Conservation (phyloP, 30 jellyfish, hydroid and myxozoan species). For the Cassiopea andromeda region DNA sequence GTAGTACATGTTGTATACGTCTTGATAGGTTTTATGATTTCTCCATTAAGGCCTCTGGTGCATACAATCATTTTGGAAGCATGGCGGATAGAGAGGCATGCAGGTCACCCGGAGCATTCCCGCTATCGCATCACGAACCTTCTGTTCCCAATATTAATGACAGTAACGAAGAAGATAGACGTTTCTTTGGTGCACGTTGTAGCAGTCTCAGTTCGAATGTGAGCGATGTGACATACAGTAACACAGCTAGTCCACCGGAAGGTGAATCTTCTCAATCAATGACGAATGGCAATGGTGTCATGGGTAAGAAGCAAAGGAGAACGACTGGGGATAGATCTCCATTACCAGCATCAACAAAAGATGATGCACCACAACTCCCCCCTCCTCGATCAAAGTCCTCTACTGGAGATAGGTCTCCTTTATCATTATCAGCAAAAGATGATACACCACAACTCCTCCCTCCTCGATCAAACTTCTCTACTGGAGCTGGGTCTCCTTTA, state of each 20-base stretch:
- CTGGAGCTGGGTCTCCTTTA: background rate
- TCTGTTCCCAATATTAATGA: slow-evolving; percentile 53
- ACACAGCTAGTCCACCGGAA: slow-evolving; percentile 60
- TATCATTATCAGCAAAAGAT: slow-evolving; percentile 27
- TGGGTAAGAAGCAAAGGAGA: slow-evolving; percentile 60
- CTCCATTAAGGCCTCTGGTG: slow-evolving; percentile 25
- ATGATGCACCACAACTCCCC: slow-evolving; percentile 66
- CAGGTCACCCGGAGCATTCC: slow-evolving; percentile 43
- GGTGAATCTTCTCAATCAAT: slow-evolving; percentile 11
- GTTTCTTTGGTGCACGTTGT: slow-evolving; percentile 30
- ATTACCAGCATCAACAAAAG: slow-evolving; percentile 7
- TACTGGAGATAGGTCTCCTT: background rate
- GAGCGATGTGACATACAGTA: slow-evolving; percentile 40
- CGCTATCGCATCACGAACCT: slow-evolving; percentile 53
- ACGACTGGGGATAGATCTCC: slow-evolving; percentile 46
- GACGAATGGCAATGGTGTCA: slow-evolving; percentile 42
- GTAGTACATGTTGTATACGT: background rate
- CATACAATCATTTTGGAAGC: slow-evolving; percentile 42
- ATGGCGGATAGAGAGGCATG: slow-evolving; percentile 35
- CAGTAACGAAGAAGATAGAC: slow-evolving; percentile 19
- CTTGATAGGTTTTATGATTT: background rate
- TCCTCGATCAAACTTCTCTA: slow-evolving; percentile 18
- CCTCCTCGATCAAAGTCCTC: slow-evolving; percentile 30
- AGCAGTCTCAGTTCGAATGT: slow-evolving; percentile 42
- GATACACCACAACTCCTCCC: slow-evolving; percentile 67